A percentile compares a stretch with the other conserved stretches of the same genome.
Evolutionary conservation across 2,888 invertebrate species (phyloP).

Genomic region (Ypsolopha sequella): DNA sequence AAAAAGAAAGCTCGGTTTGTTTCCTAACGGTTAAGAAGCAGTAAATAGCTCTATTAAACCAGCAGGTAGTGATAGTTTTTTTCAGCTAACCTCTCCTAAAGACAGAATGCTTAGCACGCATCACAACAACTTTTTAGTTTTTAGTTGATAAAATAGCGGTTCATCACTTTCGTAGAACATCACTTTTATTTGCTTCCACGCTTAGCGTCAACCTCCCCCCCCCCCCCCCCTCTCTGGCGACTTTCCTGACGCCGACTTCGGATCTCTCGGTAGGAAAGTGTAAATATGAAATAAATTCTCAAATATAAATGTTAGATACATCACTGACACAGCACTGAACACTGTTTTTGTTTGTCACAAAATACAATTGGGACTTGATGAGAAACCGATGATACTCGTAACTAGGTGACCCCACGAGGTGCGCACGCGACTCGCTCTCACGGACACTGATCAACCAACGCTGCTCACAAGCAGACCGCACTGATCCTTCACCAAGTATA

Average conservation of each 20-base stretch:
- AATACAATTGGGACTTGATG: neutral
- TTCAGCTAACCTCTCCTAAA: neutral
- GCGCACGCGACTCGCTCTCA: too few species aligned
- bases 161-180: neutral
- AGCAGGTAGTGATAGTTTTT: too few species aligned
- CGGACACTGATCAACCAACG: slow-evolving; percentile 18
- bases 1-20: too few species aligned
- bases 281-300: slow-evolving; percentile 54
- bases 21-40: too few species aligned
- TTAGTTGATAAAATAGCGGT: neutral
- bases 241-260: slow-evolving; percentile 68
- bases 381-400: neutral
- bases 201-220: slow-evolving; percentile 29
- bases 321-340: slow-evolving; percentile 66
- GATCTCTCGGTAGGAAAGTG: slow-evolving; percentile 62
- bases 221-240: slow-evolving; percentile 44
- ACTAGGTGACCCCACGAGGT: too few species aligned
- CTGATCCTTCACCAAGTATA: slow-evolving; percentile 34
- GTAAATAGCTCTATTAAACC: too few species aligned
- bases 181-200: slow-evolving; percentile 6
- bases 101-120: neutral
- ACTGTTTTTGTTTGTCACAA: slow-evolving; percentile 52
- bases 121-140: neutral
- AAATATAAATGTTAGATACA: slow-evolving; percentile 63
- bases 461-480: slow-evolving; percentile 64